Base-by-base conservation (phyloP, 1,140 invertebrate genomes). In the Leptopilina clavipes region DNA sequence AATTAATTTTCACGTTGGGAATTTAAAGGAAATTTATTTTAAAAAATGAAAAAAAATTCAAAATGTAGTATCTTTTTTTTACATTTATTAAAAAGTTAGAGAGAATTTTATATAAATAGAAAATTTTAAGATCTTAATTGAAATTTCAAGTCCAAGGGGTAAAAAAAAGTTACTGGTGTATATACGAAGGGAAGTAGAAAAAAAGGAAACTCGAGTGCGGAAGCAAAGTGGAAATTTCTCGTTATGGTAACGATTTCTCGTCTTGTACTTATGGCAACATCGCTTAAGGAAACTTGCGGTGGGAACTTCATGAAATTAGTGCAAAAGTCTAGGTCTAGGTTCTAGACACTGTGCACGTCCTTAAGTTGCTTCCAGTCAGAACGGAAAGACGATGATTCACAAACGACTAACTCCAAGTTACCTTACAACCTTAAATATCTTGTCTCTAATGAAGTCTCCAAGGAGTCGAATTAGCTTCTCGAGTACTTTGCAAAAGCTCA, bases 391-490 rank as follows among this genome's bases (percentile, higher is more conserved):
- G 22, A 65, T 65, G 59, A 65, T 65, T 65, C 59, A 65, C 59
- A 65, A 65, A 65, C 25, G 59, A 25, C 59, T 65, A 31, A 65
- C 59, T 31, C 22, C 25, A 31, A 37, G 59, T 31, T 65, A 65
- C 59, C 25, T 31, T 65, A 65, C 22, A 65, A 65, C 25, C 59
- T 31, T 65, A 65, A 31, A 11, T 65, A 31, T 37, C 22, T 65
- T 12, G 59, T 65, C 59, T 31, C 59, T 65, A 65, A 65, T 65
- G 25, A 65, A 65, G 22, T 65, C 59, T 65, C 59, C 59, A 65
- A 65, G 59, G 59, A 37, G 22, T 65, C 14, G 11, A 65, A 65
- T 65, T 65, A 65, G 59, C 12, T 65, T n/a, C 25, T 14, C 31
- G 59, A 31, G 59, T 31, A 22, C 59, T 65, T 14, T 65, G 22